Evolutionary conservation across 2,888 invertebrate species (phyloP).

Genomic region (Luperina nickerlii): DNA sequence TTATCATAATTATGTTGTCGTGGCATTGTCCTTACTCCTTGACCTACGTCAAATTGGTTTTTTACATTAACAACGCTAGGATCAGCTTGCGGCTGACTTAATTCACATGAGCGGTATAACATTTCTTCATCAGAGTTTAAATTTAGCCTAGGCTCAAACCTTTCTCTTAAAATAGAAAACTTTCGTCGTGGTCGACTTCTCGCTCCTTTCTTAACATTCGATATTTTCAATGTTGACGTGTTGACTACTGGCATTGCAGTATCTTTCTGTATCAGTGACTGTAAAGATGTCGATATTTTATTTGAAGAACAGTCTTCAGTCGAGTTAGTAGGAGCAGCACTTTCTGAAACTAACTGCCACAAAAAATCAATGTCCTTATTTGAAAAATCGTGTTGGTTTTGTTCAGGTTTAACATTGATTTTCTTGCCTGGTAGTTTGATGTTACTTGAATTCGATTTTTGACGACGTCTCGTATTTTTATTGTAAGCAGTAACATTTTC

Average conservation of each 20-base stretch:
- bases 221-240: slow-evolving; percentile 76
- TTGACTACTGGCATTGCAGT: slow-evolving; percentile 71
- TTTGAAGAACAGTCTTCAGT: slow-evolving; percentile 81
- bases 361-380: slow-evolving; percentile 86
- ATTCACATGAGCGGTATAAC: slow-evolving; percentile 83
- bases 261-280: slow-evolving; percentile 87
- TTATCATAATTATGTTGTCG: slow-evolving; percentile 69
- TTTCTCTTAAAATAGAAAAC: slow-evolving; percentile 90
- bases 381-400: slow-evolving; percentile 79
- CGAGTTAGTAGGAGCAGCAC: slow-evolving; percentile 76
- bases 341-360: slow-evolving; percentile 87
- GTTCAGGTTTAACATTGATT: slow-evolving; percentile 76
- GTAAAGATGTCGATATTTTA: slow-evolving; percentile 84
- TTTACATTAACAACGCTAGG: slow-evolving; percentile 73
- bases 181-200: slow-evolving; percentile 89
- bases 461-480: slow-evolving; percentile 77
- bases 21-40: slow-evolving; percentile 59
- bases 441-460: slow-evolving; percentile 73
- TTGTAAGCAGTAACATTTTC: slow-evolving; percentile 69
- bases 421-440: slow-evolving; percentile 77
- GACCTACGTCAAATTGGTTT: slow-evolving; percentile 73
- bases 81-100: slow-evolving; percentile 74
- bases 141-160: slow-evolving; percentile 88
- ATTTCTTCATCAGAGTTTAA: slow-evolving; percentile 87
- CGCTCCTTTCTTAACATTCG: slow-evolving; percentile 82